Evolutionary conservation across 2,797 vertebrate species (phyloP), one percentile per base, ranked within the genome.

Genomic region (Channa striata): DNA sequence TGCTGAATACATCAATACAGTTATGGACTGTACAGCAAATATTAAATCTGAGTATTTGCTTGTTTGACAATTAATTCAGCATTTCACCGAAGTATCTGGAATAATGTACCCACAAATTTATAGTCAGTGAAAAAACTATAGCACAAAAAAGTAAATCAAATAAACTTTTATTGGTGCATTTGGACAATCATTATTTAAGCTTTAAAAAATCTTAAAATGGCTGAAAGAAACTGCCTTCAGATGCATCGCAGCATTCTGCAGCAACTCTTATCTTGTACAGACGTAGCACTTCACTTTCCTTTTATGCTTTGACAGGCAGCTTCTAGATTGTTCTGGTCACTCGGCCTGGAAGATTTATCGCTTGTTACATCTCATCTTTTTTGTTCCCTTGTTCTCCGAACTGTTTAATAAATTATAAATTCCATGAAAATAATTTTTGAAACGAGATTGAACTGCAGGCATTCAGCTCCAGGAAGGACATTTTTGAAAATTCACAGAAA

Each of bases 371-470:
- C 42, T 14, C 2, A 4, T 12, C 8, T 2, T 54, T 59, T 75
- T 33, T 67, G 25, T 76, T 47, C 62, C 47, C 3, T 68, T 60
- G 21, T 47, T 58, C 42, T 71, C 40, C 42, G 43, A 74, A 40
- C 3, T 50, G 34, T 66, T 75, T 23, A 13, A 64, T 72, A 34
- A 72, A 64, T 71, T 7, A 52, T 44, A 52, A 39, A 52, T 36
- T 63, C 11, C 2, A 17, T 2, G 6, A 59, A 77, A 72, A 63
- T 62, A 2, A 19, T 52, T 60, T 74, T 43, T 17, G 43, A 2
- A 21, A n/a, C n/a, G 13, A 61, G 52, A 62, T 8, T 25, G 16
- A 37, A 43, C 8, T 30, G 30, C 0, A 1, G 17, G 13, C 65
- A 63, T 56, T 74, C n/a, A 68, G 43, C 46, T 2, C 8, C 5